phyloP scores from a whole-genome alignment of 1,140 invertebrate genomes.

The Aporrectodea caliginosa region DNA sequence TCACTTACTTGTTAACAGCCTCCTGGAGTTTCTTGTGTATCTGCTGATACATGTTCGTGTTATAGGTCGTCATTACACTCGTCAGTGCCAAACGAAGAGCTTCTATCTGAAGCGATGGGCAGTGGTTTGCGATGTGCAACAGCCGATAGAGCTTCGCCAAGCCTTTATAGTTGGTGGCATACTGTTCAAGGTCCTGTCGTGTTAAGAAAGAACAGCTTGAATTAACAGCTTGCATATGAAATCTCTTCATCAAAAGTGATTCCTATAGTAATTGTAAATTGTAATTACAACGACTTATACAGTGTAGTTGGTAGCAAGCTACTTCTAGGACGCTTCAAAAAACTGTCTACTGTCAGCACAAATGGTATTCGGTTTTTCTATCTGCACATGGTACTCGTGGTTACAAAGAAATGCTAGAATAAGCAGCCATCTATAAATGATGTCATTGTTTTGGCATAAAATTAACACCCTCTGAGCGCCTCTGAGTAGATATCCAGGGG shows the following conservation, averaged over 20 bases:
- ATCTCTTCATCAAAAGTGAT: not conserved
- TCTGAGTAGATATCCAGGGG: too few relatives aligned
- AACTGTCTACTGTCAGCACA: too few relatives aligned
- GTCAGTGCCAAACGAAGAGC: slow-evolving; percentile 89
- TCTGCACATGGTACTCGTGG: too few relatives aligned
- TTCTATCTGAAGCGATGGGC: slow-evolving; percentile 80
- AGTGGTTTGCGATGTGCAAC: slow-evolving; percentile 92
- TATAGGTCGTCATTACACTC: slow-evolving; percentile 91
- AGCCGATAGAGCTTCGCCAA: slow-evolving; percentile 85
- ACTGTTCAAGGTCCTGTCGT: slow-evolving; percentile 77
- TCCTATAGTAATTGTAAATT: slow-evolving; percentile 7
- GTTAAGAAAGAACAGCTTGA: not conserved
- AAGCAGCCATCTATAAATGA: too few relatives aligned
- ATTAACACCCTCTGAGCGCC: too few relatives aligned
- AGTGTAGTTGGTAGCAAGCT: not conserved
- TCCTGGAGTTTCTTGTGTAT: slow-evolving; percentile 88
- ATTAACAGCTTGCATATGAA: not conserved
- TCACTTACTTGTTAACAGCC: slow-evolving; percentile 55
- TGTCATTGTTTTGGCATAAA: too few relatives aligned
- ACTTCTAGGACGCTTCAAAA: not conserved
- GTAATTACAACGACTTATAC: not conserved
- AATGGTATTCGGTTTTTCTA: too few relatives aligned
- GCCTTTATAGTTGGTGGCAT: slow-evolving; percentile 84
- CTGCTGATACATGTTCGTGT: slow-evolving; percentile 83
- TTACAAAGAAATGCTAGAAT: too few relatives aligned